A percentile compares a stretch with the other conserved stretches of the same genome.
Conservation (phyloP, 2,888 invertebrate species). For the Steromphala cineraria region DNA sequence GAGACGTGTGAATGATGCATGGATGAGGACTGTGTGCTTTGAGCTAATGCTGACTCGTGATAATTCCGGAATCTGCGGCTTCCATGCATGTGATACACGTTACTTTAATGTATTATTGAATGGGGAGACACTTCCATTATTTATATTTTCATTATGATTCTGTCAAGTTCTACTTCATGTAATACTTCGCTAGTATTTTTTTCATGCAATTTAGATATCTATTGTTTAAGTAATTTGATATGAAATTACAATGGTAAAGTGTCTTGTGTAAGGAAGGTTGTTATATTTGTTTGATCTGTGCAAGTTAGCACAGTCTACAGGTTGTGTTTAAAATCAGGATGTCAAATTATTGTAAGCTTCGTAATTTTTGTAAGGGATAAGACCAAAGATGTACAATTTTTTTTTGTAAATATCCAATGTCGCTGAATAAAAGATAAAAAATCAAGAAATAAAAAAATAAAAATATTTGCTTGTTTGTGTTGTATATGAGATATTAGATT, state of each 20-base stretch:
- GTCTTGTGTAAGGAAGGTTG: no score
- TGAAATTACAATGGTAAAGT: no score
- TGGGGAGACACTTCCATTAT: no score
- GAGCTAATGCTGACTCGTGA: neutral
- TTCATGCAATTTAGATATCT: no score
- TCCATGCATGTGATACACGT: neutral
- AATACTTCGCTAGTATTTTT: no score
- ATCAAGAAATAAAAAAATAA: conserved; percentile 8
- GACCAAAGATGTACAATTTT: conserved; percentile 9
- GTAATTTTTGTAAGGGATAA: neutral
- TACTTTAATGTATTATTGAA: no score
- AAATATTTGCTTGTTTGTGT: neutral
- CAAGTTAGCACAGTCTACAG: neutral
- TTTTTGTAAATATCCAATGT: conserved; percentile 11
- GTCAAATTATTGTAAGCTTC: neutral
- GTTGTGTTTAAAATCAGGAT: neutral
- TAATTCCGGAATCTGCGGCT: neutral
- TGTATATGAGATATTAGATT: neutral
- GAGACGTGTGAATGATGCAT: neutral
- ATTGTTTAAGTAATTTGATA: no score
- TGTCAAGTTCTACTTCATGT: no score
- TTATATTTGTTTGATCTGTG: no score
- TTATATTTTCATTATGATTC: no score
- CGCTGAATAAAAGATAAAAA: neutral
- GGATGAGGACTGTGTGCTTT: neutral